A percentile compares a stretch with the other conserved stretches of the same genome.
These are phyloP conservation scores for Lordiphosa clarofinis DNA, from an alignment of 1,140 invertebrate species.

Conservation along the genomic window DNA sequence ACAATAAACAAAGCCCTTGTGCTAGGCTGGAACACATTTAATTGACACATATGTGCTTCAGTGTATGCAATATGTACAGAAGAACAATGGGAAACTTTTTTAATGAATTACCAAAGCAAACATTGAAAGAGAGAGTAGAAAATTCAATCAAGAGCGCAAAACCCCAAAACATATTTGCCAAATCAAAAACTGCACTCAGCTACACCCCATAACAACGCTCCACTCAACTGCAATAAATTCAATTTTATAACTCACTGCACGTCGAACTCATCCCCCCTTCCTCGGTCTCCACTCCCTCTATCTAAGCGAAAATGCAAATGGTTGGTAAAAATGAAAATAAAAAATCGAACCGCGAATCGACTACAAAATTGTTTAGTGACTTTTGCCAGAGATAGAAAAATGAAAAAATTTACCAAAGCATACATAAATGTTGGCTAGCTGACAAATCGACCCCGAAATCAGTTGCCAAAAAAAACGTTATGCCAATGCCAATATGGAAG, in stretches of 20 bases:
- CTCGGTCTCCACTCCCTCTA: too few species aligned
- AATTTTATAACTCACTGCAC: conserved; percentile 60
- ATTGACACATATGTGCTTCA: conserved; percentile 16
- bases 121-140: neutral
- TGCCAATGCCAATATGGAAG: conserved; percentile 49
- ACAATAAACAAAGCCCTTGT: conserved; percentile 32
- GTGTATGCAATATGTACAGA: too few species aligned
- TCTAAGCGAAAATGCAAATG: conserved; percentile 44
- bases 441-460: conserved; percentile 17
- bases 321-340: conserved; percentile 24
- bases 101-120: neutral
- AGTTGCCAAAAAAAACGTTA: conserved; percentile 39
- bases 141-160: neutral
- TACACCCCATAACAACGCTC: neutral
- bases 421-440: conserved; percentile 9
- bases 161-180: conserved; percentile 50
- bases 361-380: conserved; percentile 62
- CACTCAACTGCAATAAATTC: conserved; percentile 61
- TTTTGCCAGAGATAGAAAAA: conserved; percentile 42
- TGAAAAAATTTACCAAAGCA: conserved; percentile 23
- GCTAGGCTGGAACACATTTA: conserved; percentile 32
- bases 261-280: neutral
- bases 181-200: conserved; percentile 65
- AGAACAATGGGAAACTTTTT: conserved; percentile 14
- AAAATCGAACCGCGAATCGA: conserved; percentile 25